These are phyloP conservation scores for Caenorhabditis sp. DNA, from an alignment of 2,888 invertebrate species.

Conservation along the genomic window DNA sequence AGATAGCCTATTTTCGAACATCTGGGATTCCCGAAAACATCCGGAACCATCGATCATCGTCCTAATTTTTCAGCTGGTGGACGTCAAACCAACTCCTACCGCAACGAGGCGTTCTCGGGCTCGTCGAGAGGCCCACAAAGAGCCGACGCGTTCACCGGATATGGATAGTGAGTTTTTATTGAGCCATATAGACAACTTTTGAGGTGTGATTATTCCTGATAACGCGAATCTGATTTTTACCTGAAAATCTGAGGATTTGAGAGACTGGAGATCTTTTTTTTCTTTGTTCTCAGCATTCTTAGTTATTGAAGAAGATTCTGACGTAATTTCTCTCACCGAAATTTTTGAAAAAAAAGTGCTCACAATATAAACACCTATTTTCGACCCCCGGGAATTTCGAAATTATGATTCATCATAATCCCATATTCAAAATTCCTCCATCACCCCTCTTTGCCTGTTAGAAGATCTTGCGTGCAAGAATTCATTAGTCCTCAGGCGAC, in stretches of 20 bases:
- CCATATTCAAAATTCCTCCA: not conserved
- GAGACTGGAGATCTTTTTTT: too few relatives aligned
- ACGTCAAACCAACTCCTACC: constrained; percentile 17
- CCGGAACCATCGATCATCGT: not conserved
- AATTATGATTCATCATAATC: constrained; percentile 1
- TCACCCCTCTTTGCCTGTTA: not conserved
- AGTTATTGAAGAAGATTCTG: too few relatives aligned
- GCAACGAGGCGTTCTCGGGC: constrained; percentile 33
- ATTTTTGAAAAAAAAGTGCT: too few relatives aligned
- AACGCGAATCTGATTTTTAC: too few relatives aligned
- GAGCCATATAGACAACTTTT: not conserved
- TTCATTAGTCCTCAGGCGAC: constrained; percentile 4
- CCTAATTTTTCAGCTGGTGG: constrained; percentile 21
- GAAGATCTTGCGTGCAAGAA: constrained; percentile 19
- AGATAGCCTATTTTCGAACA: too few relatives aligned
- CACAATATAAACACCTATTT: too few relatives aligned
- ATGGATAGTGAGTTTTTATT: constrained; percentile 58
- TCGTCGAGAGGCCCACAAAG: constrained; percentile 26
- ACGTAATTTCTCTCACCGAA: too few relatives aligned
- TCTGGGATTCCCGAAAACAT: not conserved
- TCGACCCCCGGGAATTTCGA: not conserved
- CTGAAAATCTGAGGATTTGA: too few relatives aligned
- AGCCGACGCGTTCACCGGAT: constrained; percentile 35
- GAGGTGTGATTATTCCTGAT: too few relatives aligned
- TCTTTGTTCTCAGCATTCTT: too few relatives aligned